Evolutionary conservation across 2,113 vertebrate species (phyloP), one percentile per base, ranked within the genome.

Genomic region (Lasiurus cinereus): DNA sequence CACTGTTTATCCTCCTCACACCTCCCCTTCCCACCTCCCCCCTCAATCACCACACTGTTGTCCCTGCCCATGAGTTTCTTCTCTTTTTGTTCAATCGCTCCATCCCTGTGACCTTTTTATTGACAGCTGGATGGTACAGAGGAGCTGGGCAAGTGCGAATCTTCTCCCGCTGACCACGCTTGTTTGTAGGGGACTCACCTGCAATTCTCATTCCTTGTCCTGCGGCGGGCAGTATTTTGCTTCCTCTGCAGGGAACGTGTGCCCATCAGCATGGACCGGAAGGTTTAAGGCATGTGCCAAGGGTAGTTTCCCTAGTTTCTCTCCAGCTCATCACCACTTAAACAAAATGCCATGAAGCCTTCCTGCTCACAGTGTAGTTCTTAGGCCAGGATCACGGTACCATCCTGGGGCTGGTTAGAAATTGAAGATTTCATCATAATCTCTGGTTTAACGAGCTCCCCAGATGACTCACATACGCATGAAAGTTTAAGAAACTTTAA

Each of bases 371-470:
- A 83, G 11, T 93, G 10, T 84, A 31, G 31, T 83, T 93, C 54
- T 69, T 69, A 59, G 1, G 43, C 3, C 36, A 39, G 72, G 77
- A 77, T 76, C 31, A 66, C 33, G 76, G 7, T 27, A 24, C 72
- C 9, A 31, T 19, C 24, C 24, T 6, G 16, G 7, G 48, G 1
- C 62, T 85, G 80, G 39, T 90, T 85, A 95, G 78, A 84, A 92
- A 82, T 64, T 78, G 33, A 91, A 82, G 67, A 56, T 8, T 72
- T 69, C 70, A 82, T 85, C 33, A 72, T 85, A 62, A 62, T 52
- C 52, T 94, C 6, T 73, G 70, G 31, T 91, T 95, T 78, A 82
- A 39, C 31, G 94, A 69, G 73, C 16, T 96, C 56, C 80, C 36
- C 27, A 19, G 69, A 31, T 66, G 33, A 82, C 13, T 67, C 52